These are phyloP conservation scores for Phallusia fumigata DNA, from an alignment of 23 tunicate genomes.

Conservation along the genomic window DNA sequence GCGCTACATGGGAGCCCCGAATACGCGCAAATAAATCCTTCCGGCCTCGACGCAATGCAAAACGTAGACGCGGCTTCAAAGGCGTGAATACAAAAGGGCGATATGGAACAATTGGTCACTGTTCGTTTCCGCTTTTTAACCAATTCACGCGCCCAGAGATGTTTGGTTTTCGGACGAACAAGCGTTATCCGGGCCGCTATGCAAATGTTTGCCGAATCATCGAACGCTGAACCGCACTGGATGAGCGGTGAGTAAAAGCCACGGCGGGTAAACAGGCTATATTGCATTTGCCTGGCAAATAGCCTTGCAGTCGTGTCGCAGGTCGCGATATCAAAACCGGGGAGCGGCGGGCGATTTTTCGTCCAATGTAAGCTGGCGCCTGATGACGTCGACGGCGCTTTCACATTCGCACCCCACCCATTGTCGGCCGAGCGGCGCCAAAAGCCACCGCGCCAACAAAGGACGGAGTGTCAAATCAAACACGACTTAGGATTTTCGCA, in stretches of 20 bases:
- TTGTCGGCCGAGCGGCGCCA: constrained; percentile 31
- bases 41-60: no score
- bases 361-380: neutral
- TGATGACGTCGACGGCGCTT: neutral
- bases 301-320: neutral
- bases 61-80: no score
- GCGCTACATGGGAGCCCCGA: no score
- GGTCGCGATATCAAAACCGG: neutral
- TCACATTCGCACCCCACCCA: constrained; percentile 4
- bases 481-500: constrained; percentile 17
- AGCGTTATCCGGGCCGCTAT: neutral
- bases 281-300: neutral
- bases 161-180: no score
- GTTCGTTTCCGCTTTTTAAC: no score
- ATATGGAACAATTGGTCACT: no score
- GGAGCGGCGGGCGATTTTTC: neutral
- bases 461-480: constrained; percentile 36
- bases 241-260: no score
- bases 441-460: neutral
- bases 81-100: no score
- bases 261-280: neutral
- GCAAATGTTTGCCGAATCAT: neutral
- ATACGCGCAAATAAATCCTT: no score
- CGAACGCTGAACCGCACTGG: no score
- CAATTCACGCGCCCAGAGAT: no score